phyloP scores from a whole-genome alignment of 2,888 invertebrate genomes.

The Aproaerema taeniolella region DNA sequence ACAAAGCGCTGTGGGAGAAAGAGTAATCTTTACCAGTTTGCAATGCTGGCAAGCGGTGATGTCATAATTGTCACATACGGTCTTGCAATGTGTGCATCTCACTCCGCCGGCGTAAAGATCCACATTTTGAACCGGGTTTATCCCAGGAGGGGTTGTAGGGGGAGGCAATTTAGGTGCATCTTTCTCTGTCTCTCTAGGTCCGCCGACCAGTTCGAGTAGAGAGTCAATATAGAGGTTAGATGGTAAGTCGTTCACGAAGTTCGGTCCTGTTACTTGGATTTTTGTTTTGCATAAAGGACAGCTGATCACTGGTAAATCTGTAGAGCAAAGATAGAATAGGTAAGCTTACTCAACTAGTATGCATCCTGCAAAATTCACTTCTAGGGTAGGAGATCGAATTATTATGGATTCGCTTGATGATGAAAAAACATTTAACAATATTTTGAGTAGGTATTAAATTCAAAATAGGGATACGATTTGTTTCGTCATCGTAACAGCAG shows the following conservation, averaged over 20 bases:
- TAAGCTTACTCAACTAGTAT: too few relatives aligned
- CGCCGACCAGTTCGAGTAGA: conserved; percentile 70
- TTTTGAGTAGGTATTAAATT: too few relatives aligned
- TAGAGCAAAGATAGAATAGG: neutral
- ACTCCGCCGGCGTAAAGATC: conserved; percentile 51
- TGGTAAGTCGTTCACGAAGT: conserved; percentile 77
- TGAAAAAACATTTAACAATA: too few relatives aligned
- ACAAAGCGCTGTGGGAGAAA: too few relatives aligned
- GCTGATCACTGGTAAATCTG: conserved; percentile 50
- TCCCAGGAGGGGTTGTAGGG: conserved; percentile 29
- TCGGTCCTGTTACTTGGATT: conserved; percentile 61
- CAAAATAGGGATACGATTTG: too few relatives aligned
- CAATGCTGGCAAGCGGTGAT: conserved; percentile 76
- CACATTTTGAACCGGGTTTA: conserved; percentile 35
- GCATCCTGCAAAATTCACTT: too few relatives aligned
- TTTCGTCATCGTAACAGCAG: too few relatives aligned
- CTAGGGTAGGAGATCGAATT: too few relatives aligned
- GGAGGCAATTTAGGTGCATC: conserved; percentile 42
- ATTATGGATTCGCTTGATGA: too few relatives aligned
- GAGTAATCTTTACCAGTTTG: too few relatives aligned
- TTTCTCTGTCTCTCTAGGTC: conserved; percentile 24
- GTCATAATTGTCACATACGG: conserved; percentile 46
- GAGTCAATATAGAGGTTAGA: conserved; percentile 82
- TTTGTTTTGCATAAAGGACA: conserved; percentile 80
- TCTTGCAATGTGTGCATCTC: conserved; percentile 53